A percentile compares a stretch with the other conserved stretches of the same genome.
These are phyloP conservation scores for Psophia crepitans DNA, from an alignment of 2,113 vertebrate species.

Conservation along the genomic window DNA sequence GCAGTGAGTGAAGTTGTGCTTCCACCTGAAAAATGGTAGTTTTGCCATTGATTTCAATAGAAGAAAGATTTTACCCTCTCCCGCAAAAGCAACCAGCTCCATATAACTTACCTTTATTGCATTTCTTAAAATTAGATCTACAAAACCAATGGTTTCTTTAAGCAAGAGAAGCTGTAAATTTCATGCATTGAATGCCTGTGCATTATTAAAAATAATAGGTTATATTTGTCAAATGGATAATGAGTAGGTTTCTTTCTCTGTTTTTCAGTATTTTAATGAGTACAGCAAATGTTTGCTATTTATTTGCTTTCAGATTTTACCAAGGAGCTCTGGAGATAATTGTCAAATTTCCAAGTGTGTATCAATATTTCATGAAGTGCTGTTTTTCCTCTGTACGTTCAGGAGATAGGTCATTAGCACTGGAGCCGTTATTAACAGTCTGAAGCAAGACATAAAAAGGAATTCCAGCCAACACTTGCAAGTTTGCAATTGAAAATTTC, in stretches of 20 bases:
- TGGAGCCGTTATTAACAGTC: background rate
- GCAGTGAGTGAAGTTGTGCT: background rate
- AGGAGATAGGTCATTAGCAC: slow-evolving; percentile 9
- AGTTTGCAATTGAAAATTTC: background rate
- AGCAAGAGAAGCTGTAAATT: slow-evolving; percentile 21
- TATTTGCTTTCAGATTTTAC: slow-evolving; percentile 51
- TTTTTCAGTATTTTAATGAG: slow-evolving; percentile 49
- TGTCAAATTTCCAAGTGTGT: slow-evolving; percentile 30
- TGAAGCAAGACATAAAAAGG: background rate
- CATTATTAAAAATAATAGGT: slow-evolving; percentile 60
- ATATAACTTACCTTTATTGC: background rate
- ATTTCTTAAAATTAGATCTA: slow-evolving; percentile 29
- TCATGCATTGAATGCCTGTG: slow-evolving; percentile 2
- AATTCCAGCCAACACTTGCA: background rate
- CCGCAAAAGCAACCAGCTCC: background rate
- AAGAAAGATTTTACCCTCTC: background rate
- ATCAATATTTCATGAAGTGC: slow-evolving; percentile 62
- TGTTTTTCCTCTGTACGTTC: background rate
- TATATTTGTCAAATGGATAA: slow-evolving; percentile 52
- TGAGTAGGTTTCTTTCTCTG: slow-evolving; percentile 19
- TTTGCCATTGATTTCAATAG: background rate
- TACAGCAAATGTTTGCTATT: slow-evolving; percentile 41
- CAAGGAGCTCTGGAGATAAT: slow-evolving; percentile 49
- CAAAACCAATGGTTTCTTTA: background rate
- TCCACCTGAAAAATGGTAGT: background rate